phyloP scores from a whole-genome alignment of 1,140 invertebrate species.

The Atta texana region DNA sequence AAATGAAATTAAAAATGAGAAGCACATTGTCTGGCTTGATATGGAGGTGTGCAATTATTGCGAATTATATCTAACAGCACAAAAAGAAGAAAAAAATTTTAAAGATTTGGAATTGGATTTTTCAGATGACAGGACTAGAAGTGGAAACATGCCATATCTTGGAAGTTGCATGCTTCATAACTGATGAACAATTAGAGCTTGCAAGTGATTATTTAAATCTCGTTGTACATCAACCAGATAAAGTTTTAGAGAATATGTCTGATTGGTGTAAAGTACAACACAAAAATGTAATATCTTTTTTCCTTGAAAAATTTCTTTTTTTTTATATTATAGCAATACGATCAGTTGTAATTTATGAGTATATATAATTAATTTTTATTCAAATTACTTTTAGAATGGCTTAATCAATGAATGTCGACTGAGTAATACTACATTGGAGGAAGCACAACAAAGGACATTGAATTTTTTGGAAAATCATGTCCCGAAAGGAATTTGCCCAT shows the following conservation, averaged over 20 bases:
- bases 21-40: constrained; percentile 80
- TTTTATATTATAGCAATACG: background rate
- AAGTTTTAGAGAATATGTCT: constrained; percentile 92
- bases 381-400: constrained; percentile 88
- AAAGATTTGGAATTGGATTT: constrained; percentile 35
- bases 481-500: constrained; percentile 88
- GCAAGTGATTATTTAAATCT: constrained; percentile 92
- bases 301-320: background rate
- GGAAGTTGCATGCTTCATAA: constrained; percentile 95
- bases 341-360: too few relatives aligned
- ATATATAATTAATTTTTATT: background rate
- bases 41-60: constrained; percentile 77
- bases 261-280: constrained; percentile 94
- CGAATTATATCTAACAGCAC: background rate
- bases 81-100: background rate
- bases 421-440: constrained; percentile 89
- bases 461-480: constrained; percentile 91
- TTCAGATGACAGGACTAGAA: constrained; percentile 89
- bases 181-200: constrained; percentile 92
- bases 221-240: constrained; percentile 92
- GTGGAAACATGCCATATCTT: constrained; percentile 92
- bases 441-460: constrained; percentile 91
- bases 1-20: constrained; percentile 28
- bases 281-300: constrained; percentile 86
- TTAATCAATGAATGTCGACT: constrained; percentile 90